Evolutionary conservation across 1,140 invertebrate species (phyloP), one percentile per base, ranked within the genome.

Genomic region (Leptinotarsa lineolata): DNA sequence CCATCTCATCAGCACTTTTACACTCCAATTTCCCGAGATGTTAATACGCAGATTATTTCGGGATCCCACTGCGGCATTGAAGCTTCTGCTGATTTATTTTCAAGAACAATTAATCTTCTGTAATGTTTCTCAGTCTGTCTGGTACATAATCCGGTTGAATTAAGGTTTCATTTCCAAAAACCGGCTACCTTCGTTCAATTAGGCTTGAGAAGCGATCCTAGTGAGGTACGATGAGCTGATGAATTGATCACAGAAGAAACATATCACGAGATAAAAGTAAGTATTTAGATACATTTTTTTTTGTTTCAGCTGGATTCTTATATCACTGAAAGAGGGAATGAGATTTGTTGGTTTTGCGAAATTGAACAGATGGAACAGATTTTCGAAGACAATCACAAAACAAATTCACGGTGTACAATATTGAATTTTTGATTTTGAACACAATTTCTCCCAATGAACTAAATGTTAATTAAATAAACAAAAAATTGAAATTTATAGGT

Each of bases 81-180:
- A 54, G n/a, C 30, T 39, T 11, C 30, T 39, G 30, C 48, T 18
- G 48, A 54, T 54, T 54, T 54, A 54, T 54, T 54, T 54, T 54
- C 48, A 15, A 18, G n/a, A 54, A 54, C 48, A 54, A 54, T 54
- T 54, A 15, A 54, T 54, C 16, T 54, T 54, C 48, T 54, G 15
- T 54, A 54, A 54, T 18, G 48, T 54, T 54, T 54, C 48, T 54
- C 48, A 54, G 48, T 16, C 48, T 54, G 48, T 54, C 48, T 54
- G n/a, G n/a, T 54, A 18, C 6, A 54, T 54, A 54, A 54, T 54
- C 16, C 16, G 48, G 15, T 18, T 54, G 16, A 18, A n/a, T 54
- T 54, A 54, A 54, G 4, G 48, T 54, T 12, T 54, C 48, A 54
- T 16, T 54, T 54, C 13, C 48, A 54, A n/a, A 54, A 54, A 54